Evolutionary conservation across 2,113 vertebrate genomes (phyloP).

Genomic region (Rhegmatorhina hoffmannsi): DNA sequence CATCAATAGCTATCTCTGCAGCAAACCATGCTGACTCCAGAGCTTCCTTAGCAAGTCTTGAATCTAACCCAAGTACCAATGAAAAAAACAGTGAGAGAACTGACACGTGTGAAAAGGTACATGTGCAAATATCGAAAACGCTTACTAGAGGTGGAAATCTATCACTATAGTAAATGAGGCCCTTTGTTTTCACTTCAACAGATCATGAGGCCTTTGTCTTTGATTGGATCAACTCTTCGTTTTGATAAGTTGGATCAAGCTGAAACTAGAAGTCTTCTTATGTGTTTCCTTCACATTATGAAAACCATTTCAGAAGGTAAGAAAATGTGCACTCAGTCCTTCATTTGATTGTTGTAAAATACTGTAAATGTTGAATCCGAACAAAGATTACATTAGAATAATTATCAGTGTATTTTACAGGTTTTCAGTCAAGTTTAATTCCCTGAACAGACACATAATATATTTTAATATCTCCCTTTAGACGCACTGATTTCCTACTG

Average conservation of each 20-base stretch:
- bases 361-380: not conserved
- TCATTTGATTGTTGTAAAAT: not conserved
- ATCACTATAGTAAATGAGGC: not conserved
- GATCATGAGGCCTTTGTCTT: conserved; percentile 92
- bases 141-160: not conserved
- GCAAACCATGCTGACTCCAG: conserved; percentile 94
- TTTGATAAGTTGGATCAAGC: conserved; percentile 98
- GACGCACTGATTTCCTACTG: conserved; percentile 95
- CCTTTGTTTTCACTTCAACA: conserved; percentile 58
- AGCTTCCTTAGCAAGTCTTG: conserved; percentile 94
- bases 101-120: conserved; percentile 95
- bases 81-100: conserved; percentile 95
- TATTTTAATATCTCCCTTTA: conserved; percentile 69
- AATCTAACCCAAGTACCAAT: conserved; percentile 94
- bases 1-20: conserved; percentile 93
- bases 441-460: not conserved
- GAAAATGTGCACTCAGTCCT: not conserved
- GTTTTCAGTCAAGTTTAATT: not conserved
- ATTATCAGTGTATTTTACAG: not conserved
- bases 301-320: conserved; percentile 97
- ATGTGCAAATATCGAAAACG: not conserved
- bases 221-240: conserved; percentile 93
- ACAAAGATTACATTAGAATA: not conserved
- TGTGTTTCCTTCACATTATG: conserved; percentile 99
- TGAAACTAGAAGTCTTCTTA: conserved; percentile 93